A percentile compares a stretch with the other conserved stretches of the same genome.
These are phyloP conservation scores for Cheilosia urbana DNA, from an alignment of 2,888 invertebrate species.

Conservation along the genomic window DNA sequence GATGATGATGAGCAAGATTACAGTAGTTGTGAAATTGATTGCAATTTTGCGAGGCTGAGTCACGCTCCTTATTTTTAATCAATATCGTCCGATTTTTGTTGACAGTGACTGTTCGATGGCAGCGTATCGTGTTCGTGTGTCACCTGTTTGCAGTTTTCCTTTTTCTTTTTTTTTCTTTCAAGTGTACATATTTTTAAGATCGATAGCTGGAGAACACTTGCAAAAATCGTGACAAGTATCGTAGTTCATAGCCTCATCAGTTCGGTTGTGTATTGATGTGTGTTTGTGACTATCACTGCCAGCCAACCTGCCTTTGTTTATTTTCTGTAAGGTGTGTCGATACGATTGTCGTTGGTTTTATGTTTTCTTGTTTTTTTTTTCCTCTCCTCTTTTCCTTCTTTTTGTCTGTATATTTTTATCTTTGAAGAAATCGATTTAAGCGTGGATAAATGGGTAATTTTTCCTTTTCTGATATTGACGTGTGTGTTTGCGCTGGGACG, in stretches of 20 bases:
- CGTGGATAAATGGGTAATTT: constrained; percentile 29
- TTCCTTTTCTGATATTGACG: constrained; percentile 5
- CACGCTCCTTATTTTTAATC: constrained; percentile 34
- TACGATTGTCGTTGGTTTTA: neutral
- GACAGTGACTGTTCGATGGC: constrained; percentile 1
- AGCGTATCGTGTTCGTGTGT: neutral
- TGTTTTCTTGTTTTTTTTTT: constrained; percentile 12
- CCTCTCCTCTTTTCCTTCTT: constrained; percentile 35
- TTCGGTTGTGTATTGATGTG: too few relatives aligned
- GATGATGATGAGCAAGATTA: constrained; percentile 36
- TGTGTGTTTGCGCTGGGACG: neutral
- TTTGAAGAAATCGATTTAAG: constrained; percentile 65
- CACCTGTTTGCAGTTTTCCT: neutral
- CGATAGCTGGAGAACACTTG: too few relatives aligned
- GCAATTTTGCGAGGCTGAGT: constrained; percentile 40
- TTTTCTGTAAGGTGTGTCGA: too few relatives aligned
- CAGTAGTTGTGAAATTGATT: constrained; percentile 49
- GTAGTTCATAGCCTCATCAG: too few relatives aligned
- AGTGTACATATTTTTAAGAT: too few relatives aligned
- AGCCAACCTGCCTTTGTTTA: too few relatives aligned
- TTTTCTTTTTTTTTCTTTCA: too few relatives aligned
- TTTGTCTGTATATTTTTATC: constrained; percentile 57
- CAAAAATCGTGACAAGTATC: too few relatives aligned
- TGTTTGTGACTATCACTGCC: too few relatives aligned
- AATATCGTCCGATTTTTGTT: constrained; percentile 40